Percentiles rank a stretch among this genome's conserved stretches.
These are phyloP conservation scores for Drymodes brunneopygia DNA, from an alignment of 2,113 vertebrate genomes.

Conservation along the genomic window DNA sequence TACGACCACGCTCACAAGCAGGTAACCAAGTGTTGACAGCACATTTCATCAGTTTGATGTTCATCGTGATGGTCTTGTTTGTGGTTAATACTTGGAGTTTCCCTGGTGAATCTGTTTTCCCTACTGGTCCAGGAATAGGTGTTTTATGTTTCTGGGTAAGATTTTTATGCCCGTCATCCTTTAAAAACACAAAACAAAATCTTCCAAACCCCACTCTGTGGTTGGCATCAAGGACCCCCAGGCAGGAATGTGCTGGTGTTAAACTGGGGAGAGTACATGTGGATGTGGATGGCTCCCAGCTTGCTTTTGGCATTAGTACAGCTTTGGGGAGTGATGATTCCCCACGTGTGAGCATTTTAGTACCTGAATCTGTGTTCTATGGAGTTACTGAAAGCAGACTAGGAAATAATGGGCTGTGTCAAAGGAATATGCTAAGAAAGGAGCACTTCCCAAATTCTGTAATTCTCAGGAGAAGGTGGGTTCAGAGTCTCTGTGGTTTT, in stretches of 20 bases:
- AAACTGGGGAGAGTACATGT: background rate
- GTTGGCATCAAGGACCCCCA: background rate
- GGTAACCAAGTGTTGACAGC: constrained; percentile 68
- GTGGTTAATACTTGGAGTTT: background rate
- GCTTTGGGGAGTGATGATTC: background rate
- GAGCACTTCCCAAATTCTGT: background rate
- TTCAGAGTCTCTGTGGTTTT: background rate
- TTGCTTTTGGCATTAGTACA: background rate
- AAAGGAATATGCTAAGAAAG: background rate
- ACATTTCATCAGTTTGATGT: background rate
- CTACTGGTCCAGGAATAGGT: background rate
- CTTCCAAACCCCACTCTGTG: fast-evolving
- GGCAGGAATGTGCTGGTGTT: background rate
- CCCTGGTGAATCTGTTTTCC: background rate
- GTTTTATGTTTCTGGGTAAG: background rate
- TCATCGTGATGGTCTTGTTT: background rate
- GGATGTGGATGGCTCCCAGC: background rate
- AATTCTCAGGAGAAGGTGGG: background rate
- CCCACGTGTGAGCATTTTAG: fast-evolving
- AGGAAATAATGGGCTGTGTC: background rate
- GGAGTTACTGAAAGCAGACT: background rate
- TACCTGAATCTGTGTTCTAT: background rate
- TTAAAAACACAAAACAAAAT: background rate
- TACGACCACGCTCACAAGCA: constrained; percentile 99
- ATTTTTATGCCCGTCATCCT: background rate